phyloP scores from a whole-genome alignment of 53 echinoderm and acorn worm genomes.

The Paracentrotus lividus region DNA sequence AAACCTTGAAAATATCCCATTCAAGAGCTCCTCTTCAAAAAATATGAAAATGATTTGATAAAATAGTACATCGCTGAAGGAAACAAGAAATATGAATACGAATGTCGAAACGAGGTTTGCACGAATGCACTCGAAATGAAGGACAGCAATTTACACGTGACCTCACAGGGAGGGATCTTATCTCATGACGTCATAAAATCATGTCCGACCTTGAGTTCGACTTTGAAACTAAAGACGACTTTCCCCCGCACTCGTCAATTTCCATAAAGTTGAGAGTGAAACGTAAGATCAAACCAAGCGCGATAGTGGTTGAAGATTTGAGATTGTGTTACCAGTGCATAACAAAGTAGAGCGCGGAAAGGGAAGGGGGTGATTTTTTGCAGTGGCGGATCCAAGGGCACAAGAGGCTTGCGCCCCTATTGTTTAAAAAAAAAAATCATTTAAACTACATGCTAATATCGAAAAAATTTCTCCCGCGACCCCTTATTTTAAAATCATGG shows the following conservation, averaged over 20 bases:
- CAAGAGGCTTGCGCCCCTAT: too few species aligned
- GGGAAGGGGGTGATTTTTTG: background rate
- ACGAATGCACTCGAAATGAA: slow-evolving; percentile 15
- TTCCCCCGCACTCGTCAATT: slow-evolving; percentile 15
- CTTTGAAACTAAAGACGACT: slow-evolving; percentile 44
- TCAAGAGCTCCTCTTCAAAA: background rate
- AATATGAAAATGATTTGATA: background rate
- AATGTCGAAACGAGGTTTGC: background rate
- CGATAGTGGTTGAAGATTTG: background rate
- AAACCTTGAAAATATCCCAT: background rate
- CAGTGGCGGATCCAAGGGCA: too few species aligned
- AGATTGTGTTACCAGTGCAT: background rate
- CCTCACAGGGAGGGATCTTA: background rate
- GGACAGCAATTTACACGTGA: background rate
- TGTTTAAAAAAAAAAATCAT: too few species aligned
- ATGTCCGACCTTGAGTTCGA: slow-evolving; percentile 14
- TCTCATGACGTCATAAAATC: slow-evolving; percentile 19
- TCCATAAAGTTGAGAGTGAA: slow-evolving; percentile 19
- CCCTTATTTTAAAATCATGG: too few species aligned
- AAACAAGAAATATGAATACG: background rate
- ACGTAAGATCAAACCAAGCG: slow-evolving; percentile 12
- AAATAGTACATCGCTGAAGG: background rate
- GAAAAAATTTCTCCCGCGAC: too few species aligned
- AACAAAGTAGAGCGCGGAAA: background rate
- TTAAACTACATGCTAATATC: too few species aligned